These are phyloP conservation scores for Platyscapa corneri DNA, from an alignment of 1,140 invertebrate genomes.

Conservation along the genomic window DNA sequence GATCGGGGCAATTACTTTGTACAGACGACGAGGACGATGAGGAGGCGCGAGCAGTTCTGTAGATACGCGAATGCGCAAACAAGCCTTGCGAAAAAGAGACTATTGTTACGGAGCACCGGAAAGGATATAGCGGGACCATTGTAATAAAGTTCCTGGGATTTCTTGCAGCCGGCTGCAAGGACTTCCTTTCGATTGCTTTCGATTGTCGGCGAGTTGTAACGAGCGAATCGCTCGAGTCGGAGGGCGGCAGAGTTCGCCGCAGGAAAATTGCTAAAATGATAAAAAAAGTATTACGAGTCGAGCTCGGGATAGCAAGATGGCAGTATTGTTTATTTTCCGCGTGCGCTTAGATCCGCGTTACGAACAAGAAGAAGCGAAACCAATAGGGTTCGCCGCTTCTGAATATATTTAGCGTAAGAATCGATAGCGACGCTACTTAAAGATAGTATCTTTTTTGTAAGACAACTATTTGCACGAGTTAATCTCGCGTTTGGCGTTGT, in stretches of 20 bases:
- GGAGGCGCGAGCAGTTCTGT: slow-evolving; percentile 13
- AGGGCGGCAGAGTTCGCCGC: not conserved
- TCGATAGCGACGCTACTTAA: slow-evolving; percentile 22
- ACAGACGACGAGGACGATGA: not conserved
- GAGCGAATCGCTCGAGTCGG: not conserved
- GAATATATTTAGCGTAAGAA: not conserved
- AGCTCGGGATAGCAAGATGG: not conserved
- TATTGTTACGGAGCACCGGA: not conserved
- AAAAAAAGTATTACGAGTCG: slow-evolving; percentile 22
- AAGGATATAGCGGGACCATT: slow-evolving; percentile 16
- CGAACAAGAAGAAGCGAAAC: not conserved
- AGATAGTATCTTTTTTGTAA: slow-evolving; percentile 21
- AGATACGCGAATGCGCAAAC: not conserved
- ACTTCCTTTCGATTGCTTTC: not conserved
- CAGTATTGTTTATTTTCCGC: not conserved
- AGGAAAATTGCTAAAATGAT: not conserved
- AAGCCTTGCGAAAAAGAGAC: slow-evolving; percentile 12
- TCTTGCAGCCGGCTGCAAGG: not conserved
- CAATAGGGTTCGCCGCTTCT: not conserved
- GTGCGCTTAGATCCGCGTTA: too few species aligned
- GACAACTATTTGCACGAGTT: not conserved
- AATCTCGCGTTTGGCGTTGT: not conserved
- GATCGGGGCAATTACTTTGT: not conserved
- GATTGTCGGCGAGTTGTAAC: not conserved
- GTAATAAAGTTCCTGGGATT: not conserved